Evolutionary conservation across 1,140 invertebrate genomes (phyloP).

Genomic region (Tenebrio molitor): DNA sequence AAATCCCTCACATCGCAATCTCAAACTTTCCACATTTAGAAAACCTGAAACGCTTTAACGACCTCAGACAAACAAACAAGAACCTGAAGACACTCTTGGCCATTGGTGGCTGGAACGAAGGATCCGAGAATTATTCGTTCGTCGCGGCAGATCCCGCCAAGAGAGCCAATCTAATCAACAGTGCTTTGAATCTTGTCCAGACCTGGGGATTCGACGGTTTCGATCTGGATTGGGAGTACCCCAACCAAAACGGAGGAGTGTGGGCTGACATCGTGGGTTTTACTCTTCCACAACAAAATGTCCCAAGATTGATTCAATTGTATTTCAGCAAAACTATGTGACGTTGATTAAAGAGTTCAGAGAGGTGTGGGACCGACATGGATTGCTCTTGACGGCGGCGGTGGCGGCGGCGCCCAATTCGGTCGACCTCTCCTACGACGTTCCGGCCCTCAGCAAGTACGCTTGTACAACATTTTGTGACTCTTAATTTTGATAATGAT

Average conservation of each 20-base stretch:
- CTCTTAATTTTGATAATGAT: background rate
- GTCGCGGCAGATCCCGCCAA: constrained; percentile 63
- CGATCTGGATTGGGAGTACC: constrained; percentile 89
- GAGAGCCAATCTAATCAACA: constrained; percentile 74
- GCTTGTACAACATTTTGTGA: constrained; percentile 73
- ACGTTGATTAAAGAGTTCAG: constrained; percentile 57
- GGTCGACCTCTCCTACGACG: constrained; percentile 86
- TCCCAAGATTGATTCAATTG: background rate
- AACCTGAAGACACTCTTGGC: constrained; percentile 78
- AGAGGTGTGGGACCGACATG: constrained; percentile 54
- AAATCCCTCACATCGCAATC: background rate
- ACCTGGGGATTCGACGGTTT: constrained; percentile 84
- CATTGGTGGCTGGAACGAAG: constrained; percentile 85
- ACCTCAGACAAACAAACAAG: constrained; percentile 74
- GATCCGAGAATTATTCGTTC: constrained; percentile 76
- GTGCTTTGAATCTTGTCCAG: constrained; percentile 72
- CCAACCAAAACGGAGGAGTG: constrained; percentile 74
- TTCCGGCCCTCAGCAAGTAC: constrained; percentile 90
- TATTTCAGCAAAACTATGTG: constrained; percentile 58
- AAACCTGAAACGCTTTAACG: constrained; percentile 67
- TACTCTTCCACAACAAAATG: background rate
- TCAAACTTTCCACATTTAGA: constrained; percentile 43
- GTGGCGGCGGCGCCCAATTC: constrained; percentile 59
- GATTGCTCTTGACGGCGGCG: constrained; percentile 57
- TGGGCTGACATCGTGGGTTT: constrained; percentile 64